Percentiles rank a stretch among this genome's conserved stretches.
These are phyloP conservation scores for Heliangelus exortis DNA, from an alignment of 2,797 vertebrate genomes.

Conservation along the genomic window DNA sequence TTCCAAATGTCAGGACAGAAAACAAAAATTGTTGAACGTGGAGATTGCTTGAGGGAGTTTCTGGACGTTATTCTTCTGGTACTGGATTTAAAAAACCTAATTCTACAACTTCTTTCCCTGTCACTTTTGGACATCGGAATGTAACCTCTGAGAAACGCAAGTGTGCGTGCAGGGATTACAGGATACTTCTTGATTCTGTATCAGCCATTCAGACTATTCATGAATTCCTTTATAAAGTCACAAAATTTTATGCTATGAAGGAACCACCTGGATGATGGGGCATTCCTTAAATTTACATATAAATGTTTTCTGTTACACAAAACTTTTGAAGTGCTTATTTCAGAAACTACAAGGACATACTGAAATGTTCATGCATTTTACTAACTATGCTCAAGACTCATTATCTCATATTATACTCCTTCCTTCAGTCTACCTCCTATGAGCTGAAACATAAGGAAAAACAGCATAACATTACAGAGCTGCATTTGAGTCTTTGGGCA, in stretches of 20 bases:
- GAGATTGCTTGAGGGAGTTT: neutral
- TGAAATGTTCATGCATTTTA: neutral
- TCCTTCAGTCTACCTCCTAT: slow-evolving; percentile 22
- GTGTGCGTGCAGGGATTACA: neutral
- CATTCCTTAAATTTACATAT: neutral
- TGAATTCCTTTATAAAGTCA: neutral
- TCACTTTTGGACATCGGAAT: neutral
- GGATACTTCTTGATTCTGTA: neutral
- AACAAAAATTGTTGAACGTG: neutral
- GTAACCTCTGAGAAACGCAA: neutral
- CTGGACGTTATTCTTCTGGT: neutral
- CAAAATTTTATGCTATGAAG: neutral
- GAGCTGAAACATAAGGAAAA: slow-evolving; percentile 11
- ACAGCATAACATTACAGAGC: neutral
- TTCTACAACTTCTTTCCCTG: neutral
- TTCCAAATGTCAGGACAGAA: neutral
- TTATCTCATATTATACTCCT: neutral
- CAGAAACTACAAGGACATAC: neutral
- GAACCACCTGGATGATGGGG: neutral
- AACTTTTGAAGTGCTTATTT: neutral
- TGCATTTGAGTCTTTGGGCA: neutral
- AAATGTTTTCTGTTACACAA: neutral
- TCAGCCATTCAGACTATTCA: neutral
- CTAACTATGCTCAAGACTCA: neutral
- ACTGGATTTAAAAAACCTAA: neutral